Evolutionary conservation across 2,888 invertebrate genomes (phyloP).

Genomic region (Platycheirus rosarum): DNA sequence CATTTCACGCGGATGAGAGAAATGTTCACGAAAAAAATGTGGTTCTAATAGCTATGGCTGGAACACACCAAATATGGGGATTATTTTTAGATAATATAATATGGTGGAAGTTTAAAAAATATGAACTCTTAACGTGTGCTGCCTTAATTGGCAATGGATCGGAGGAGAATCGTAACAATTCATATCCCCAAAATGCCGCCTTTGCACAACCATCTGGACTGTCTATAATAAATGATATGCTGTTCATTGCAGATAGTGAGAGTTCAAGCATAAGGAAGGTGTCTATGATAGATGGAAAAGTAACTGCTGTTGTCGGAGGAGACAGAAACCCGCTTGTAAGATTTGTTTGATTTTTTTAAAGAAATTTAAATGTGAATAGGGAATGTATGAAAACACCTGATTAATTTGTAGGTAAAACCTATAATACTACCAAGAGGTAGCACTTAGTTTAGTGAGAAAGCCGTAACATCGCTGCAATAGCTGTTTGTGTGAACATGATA

Average conservation of each 20-base stretch:
- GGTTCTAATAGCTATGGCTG: slow-evolving; percentile 94
- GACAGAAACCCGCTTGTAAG: slow-evolving; percentile 91
- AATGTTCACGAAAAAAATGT: slow-evolving; percentile 84
- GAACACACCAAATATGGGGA: slow-evolving; percentile 97
- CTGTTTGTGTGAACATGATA: too few relatives aligned
- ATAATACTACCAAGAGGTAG: too few relatives aligned
- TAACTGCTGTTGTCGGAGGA: slow-evolving; percentile 92
- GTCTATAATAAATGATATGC: slow-evolving; percentile 85
- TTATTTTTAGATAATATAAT: slow-evolving; percentile 90
- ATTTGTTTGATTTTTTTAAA: too few relatives aligned
- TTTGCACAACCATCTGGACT: slow-evolving; percentile 97
- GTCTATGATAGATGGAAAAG: slow-evolving; percentile 89
- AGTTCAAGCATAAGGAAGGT: slow-evolving; percentile 93
- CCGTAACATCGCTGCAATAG: too few relatives aligned
- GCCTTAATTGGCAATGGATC: slow-evolving; percentile 93
- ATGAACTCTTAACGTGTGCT: slow-evolving; percentile 86
- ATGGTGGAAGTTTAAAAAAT: slow-evolving; percentile 90
- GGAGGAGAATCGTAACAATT: slow-evolving; percentile 96
- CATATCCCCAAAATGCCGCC: slow-evolving; percentile 92
- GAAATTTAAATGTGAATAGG: too few relatives aligned
- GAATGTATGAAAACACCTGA: too few relatives aligned
- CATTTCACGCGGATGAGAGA: slow-evolving; percentile 83
- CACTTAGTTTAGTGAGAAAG: too few relatives aligned
- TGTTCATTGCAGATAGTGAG: slow-evolving; percentile 96
- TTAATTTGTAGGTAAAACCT: too few relatives aligned